Conservation (phyloP, 2,113 vertebrate species). For the Podocnemis expansa region DNA sequence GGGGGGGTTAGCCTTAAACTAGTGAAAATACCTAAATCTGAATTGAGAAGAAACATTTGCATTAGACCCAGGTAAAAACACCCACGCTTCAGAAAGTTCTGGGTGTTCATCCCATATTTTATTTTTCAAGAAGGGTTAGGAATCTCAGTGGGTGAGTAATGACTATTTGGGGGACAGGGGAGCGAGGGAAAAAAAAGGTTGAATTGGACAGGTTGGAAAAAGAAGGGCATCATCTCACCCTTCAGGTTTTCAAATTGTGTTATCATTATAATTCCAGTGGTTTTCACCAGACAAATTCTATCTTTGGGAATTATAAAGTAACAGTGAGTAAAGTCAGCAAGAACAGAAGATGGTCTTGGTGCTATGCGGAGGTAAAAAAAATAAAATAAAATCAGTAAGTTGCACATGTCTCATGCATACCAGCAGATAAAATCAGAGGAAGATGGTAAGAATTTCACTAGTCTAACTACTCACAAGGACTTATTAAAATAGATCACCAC, state of each 20-base stretch:
- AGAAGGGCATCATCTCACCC: no score
- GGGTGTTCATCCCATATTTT: neutral
- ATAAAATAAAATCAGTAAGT: neutral
- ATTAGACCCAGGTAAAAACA: neutral
- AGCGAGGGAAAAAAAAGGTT: no score
- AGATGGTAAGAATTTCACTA: neutral
- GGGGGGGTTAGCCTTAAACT: no score
- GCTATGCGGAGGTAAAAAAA: neutral
- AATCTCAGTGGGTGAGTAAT: neutral
- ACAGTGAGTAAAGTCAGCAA: neutral
- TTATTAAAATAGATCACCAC: no score
- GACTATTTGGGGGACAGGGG: no score
- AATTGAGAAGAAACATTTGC: neutral
- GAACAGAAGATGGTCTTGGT: neutral
- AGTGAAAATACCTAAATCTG: neutral
- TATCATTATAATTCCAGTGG: neutral
- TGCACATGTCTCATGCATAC: neutral
- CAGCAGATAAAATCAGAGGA: neutral
- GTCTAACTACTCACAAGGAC: neutral
- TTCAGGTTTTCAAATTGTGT: no score
- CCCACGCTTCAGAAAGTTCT: neutral
- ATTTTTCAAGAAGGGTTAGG: neutral
- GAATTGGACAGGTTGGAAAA: neutral
- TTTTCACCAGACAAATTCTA: neutral
- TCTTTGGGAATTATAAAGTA: neutral